Evolutionary conservation across 2,888 invertebrate genomes (phyloP).

Genomic region (Mimas tiliae): DNA sequence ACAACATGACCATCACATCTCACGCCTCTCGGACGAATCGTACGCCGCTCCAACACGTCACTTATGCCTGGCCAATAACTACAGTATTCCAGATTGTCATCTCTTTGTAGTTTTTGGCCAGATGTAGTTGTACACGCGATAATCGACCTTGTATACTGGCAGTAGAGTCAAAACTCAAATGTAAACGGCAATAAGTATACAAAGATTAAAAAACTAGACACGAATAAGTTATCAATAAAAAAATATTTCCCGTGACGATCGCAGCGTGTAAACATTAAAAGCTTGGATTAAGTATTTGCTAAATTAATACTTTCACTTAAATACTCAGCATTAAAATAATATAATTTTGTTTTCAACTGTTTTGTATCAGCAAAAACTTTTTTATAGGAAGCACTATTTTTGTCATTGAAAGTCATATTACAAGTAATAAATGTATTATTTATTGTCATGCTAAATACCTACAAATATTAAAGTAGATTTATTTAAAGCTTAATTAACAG

Average conservation of each 20-base stretch:
- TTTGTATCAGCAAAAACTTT: conserved; percentile 35
- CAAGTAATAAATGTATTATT: conserved; percentile 23
- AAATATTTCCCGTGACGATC: conserved; percentile 41
- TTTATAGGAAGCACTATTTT: conserved; percentile 20
- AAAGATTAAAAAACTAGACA: conserved; percentile 34
- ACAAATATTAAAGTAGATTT: conserved; percentile 3
- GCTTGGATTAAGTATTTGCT: conserved; percentile 45
- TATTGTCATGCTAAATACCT: conserved; percentile 25
- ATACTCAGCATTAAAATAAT: conserved; percentile 53
- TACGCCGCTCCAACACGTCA: conserved; percentile 35
- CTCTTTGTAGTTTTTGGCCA: neutral
- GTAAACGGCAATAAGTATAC: conserved; percentile 40
- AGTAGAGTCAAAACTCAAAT: conserved; percentile 33
- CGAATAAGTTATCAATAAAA: conserved; percentile 50
- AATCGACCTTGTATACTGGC: conserved; percentile 33
- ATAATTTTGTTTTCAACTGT: conserved; percentile 42
- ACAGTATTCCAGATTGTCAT: neutral
- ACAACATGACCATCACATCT: conserved; percentile 66
- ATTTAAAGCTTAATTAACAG: neutral
- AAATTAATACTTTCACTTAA: conserved; percentile 70
- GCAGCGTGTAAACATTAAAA: conserved; percentile 30
- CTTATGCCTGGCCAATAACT: conserved; percentile 2
- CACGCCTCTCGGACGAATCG: conserved; percentile 50
- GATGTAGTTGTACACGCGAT: conserved; percentile 17
- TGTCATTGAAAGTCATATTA: conserved; percentile 39